Conservation (phyloP, 2,113 vertebrate genomes). For the Tauraco erythrolophus region DNA sequence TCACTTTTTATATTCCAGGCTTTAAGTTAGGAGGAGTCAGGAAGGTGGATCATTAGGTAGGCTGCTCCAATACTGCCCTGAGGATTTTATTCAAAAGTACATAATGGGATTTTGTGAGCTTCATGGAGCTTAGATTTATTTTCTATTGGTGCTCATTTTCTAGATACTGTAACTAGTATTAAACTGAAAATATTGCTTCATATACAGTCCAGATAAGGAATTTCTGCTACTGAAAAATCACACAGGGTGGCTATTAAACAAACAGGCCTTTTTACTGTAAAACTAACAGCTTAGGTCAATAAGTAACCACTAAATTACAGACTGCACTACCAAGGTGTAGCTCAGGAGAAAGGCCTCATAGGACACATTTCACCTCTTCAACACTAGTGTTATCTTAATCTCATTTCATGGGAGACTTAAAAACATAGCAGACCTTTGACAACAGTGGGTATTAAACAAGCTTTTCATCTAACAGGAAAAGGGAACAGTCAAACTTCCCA, state of each 20-base stretch:
- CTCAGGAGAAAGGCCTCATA: background rate
- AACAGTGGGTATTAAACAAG: background rate
- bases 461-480: background rate
- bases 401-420: background rate
- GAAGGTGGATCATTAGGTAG: slow-evolving; percentile 65
- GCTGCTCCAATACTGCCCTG: slow-evolving; percentile 64
- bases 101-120: slow-evolving; percentile 63
- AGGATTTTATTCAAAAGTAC: slow-evolving; percentile 73
- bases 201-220: background rate
- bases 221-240: background rate
- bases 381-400: background rate
- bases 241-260: background rate
- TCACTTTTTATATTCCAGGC: slow-evolving; percentile 58
- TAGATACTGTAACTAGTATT: background rate
- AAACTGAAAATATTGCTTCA: background rate
- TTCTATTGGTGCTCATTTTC: slow-evolving; percentile 21
- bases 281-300: background rate
- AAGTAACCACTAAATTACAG: background rate
- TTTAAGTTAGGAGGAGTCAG: slow-evolving; percentile 66
- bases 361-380: background rate
- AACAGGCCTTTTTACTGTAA: background rate
- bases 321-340: background rate
- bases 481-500: background rate
- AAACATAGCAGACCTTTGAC: background rate
- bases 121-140: slow-evolving; percentile 5